phyloP scores from a whole-genome alignment of 2,888 invertebrate genomes.

The Zelleria hepariella region DNA sequence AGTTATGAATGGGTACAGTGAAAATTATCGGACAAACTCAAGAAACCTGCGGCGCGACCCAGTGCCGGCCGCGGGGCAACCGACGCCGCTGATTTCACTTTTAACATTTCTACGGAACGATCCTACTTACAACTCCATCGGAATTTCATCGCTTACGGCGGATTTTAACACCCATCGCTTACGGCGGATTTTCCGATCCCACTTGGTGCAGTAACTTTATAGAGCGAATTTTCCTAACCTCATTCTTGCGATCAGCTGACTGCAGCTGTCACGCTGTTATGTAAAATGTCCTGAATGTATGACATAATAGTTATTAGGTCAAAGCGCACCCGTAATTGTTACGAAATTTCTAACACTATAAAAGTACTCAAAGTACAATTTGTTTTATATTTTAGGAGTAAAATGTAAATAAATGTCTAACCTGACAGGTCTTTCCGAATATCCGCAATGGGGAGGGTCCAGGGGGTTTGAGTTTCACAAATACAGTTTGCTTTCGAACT shows the following conservation, averaged over 20 bases:
- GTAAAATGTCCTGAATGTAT: conserved; percentile 30
- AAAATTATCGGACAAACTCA: conserved; percentile 56
- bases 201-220: background rate
- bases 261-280: conserved; percentile 45
- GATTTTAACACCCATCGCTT: background rate
- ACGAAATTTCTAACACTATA: background rate
- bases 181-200: background rate
- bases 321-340: background rate
- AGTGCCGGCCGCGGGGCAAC: conserved; percentile 42
- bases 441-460: conserved; percentile 72
- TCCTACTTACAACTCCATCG: conserved; percentile 14
- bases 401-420: conserved; percentile 29
- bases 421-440: conserved; percentile 69
- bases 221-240: background rate
- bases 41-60: conserved; percentile 57
- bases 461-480: conserved; percentile 78
- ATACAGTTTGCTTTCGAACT: conserved; percentile 77
- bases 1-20: conserved; percentile 45
- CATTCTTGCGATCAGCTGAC: conserved; percentile 30
- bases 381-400: background rate
- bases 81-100: conserved; percentile 54
- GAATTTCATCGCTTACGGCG: background rate
- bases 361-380: conserved; percentile 11
- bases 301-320: conserved; percentile 13
- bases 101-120: conserved; percentile 45